Evolutionary conservation across 2,797 vertebrate genomes (phyloP).

Genomic region (Prunella strophiata): DNA sequence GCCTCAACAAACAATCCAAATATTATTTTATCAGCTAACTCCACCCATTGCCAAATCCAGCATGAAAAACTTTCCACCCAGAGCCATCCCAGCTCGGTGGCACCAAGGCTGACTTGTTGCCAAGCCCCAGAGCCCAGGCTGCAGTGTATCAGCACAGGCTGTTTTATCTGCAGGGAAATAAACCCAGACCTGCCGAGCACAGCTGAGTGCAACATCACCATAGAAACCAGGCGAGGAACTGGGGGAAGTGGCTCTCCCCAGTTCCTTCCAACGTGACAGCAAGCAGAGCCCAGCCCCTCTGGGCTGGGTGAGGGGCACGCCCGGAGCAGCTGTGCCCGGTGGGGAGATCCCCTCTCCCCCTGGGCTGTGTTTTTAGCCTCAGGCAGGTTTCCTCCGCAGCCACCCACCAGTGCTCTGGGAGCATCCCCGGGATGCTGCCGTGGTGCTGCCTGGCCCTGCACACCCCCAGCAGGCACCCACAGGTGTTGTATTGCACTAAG

Average conservation of each 20-base stretch:
- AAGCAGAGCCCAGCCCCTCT: neutral
- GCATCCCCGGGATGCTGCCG: rapidly evolving
- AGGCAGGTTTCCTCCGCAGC: neutral
- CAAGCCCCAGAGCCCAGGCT: conserved; percentile 25
- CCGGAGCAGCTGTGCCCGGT: neutral
- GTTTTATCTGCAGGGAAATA: conserved; percentile 74
- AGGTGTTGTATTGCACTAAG: neutral
- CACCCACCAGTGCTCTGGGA: neutral
- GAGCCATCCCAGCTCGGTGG: neutral
- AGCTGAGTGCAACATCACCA: conserved; percentile 80
- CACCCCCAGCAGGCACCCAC: neutral
- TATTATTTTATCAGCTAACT: neutral
- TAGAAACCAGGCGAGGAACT: conserved; percentile 81
- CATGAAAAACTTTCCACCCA: neutral
- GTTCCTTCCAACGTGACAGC: conserved; percentile 71
- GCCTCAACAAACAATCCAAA: neutral
- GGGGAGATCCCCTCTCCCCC: conserved; percentile 16
- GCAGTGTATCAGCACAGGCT: conserved; percentile 21
- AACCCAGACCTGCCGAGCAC: conserved; percentile 70
- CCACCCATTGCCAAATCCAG: neutral
- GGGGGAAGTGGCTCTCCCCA: conserved; percentile 74
- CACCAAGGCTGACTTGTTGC: neutral
- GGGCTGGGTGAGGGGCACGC: neutral
- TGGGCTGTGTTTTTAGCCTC: neutral
- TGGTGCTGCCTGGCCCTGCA: neutral